Conservation (phyloP, 2,888 invertebrate species). For the Caenorhabditis drosophilae region DNA sequence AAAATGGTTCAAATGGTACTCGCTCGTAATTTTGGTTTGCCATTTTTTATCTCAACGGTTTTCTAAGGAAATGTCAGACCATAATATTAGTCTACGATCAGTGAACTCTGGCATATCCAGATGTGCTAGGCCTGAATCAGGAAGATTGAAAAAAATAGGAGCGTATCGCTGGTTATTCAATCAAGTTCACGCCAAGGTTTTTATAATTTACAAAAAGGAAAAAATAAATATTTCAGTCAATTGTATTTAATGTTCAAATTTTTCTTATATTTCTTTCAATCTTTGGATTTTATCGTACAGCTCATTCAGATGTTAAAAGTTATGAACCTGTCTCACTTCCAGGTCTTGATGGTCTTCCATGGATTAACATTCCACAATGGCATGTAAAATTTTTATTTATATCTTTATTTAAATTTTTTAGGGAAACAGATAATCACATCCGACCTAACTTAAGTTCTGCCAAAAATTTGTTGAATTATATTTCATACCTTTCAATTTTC, state of each 20-base stretch:
- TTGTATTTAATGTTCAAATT: conserved; percentile 24
- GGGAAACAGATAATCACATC: too few species aligned
- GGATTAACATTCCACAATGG: neutral
- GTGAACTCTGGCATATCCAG: conserved; percentile 11
- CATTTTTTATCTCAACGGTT: too few species aligned
- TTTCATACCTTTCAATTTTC: neutral
- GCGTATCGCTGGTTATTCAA: conserved; percentile 34
- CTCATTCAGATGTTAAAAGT: conserved; percentile 1
- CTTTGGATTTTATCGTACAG: conserved; percentile 8
- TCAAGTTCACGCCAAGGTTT: conserved; percentile 33
- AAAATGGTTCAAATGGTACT: too few species aligned
- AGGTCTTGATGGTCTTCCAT: conserved; percentile 19
- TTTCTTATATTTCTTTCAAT: conserved; percentile 8
- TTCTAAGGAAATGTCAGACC: neutral
- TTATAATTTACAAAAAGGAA: neutral
- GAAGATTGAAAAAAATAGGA: conserved; percentile 19
- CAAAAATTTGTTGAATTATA: neutral
- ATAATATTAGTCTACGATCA: conserved; percentile 8
- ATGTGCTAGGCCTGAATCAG: conserved; percentile 22
- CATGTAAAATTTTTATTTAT: too few species aligned
- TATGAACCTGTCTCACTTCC: conserved; percentile 15
- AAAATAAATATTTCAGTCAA: conserved; percentile 12
- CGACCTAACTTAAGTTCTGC: neutral
- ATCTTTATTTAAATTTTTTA: too few species aligned
- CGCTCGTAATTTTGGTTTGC: too few species aligned